These are phyloP conservation scores for Papilio aristodemus DNA, from an alignment of 1,140 invertebrate genomes.

Conservation along the genomic window DNA sequence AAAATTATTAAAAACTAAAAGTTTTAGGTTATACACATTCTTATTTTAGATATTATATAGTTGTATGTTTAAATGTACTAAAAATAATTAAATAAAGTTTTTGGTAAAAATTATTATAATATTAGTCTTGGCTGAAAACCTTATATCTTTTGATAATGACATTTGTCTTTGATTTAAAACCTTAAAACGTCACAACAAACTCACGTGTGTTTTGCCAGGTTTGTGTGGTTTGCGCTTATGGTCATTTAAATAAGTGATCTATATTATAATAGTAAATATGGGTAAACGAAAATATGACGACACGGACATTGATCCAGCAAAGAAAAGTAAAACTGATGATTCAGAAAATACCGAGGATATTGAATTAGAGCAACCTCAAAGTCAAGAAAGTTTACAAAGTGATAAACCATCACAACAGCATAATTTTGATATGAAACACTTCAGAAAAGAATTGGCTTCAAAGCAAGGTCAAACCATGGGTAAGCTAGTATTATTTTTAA, in stretches of 20 bases:
- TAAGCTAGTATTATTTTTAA: conserved; percentile 45
- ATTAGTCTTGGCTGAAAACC: neutral
- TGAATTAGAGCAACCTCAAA: conserved; percentile 56
- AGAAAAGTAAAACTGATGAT: conserved; percentile 48
- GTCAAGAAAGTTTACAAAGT: conserved; percentile 36
- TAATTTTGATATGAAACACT: conserved; percentile 76
- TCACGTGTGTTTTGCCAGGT: conserved; percentile 46
- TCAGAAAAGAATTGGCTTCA: conserved; percentile 68
- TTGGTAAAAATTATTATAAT: too few species aligned
- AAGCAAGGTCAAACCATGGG: conserved; percentile 71
- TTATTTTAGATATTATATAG: too few species aligned
- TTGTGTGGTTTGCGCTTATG: neutral
- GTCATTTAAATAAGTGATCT: conserved; percentile 1
- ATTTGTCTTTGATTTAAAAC: conserved; percentile 26
- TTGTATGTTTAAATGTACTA: too few species aligned
- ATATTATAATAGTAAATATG: conserved; percentile 47
- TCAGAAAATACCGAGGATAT: conserved; percentile 40
- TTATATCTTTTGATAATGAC: neutral
- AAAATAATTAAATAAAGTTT: too few species aligned
- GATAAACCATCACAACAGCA: conserved; percentile 42
- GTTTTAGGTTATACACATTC: too few species aligned
- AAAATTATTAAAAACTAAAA: too few species aligned
- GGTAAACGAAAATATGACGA: conserved; percentile 68
- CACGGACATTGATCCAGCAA: conserved; percentile 42
- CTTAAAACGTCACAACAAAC: conserved; percentile 52